Percentiles rank a stretch among this genome's conserved stretches.
Conservation (phyloP, 1,140 invertebrate genomes). For the Polyergus mexicanus region DNA sequence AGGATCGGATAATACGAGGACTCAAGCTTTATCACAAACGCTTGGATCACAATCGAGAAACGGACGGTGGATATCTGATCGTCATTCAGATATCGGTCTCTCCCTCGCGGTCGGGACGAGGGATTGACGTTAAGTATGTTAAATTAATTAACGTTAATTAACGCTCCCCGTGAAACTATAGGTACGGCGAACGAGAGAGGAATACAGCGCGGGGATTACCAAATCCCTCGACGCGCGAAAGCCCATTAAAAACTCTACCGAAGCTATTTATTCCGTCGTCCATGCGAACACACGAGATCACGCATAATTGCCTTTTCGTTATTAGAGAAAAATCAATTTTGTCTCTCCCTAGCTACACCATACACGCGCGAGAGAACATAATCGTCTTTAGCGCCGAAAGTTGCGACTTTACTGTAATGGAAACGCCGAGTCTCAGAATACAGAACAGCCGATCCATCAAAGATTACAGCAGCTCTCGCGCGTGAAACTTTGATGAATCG, state of each 20-base stretch:
- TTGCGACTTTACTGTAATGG: not conserved
- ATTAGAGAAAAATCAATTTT: constrained; percentile 30
- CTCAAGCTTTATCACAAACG: constrained; percentile 18
- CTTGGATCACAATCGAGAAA: constrained; percentile 42
- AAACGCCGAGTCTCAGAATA: not conserved
- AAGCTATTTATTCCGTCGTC: constrained; percentile 64
- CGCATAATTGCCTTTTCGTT: constrained; percentile 21
- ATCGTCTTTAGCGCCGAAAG: constrained; percentile 19
- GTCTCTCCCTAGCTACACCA: not conserved
- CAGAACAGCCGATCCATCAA: constrained; percentile 31
- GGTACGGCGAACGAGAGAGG: constrained; percentile 60
- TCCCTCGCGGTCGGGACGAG: constrained; percentile 3
- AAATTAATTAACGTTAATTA: constrained; percentile 77
- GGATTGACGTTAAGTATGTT: constrained; percentile 68
- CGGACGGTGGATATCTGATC: constrained; percentile 20
- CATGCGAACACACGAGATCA: constrained; percentile 15
- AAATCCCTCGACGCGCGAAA: constrained; percentile 20
- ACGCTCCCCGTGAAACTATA: constrained; percentile 45
- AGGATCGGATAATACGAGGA: constrained; percentile 38
- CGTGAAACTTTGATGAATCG: constrained; percentile 54
- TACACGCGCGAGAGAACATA: not conserved
- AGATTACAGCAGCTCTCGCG: not conserved
- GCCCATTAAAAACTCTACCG: constrained; percentile 67
- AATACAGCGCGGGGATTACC: constrained; percentile 65
- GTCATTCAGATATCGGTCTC: constrained; percentile 31